Conservation (phyloP, 2,888 invertebrate species). For the Erebia epiphron region DNA sequence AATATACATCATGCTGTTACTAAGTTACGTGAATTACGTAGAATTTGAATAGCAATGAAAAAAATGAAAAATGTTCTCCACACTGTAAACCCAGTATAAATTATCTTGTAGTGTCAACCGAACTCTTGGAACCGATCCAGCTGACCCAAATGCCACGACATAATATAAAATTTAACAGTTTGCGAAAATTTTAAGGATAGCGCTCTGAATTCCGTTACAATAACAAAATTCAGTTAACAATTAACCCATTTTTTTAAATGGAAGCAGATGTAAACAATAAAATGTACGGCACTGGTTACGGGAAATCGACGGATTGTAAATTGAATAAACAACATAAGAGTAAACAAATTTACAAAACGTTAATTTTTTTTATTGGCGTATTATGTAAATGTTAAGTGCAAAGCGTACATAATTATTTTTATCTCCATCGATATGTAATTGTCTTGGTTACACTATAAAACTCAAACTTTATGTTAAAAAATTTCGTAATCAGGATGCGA, state of each 20-base stretch:
- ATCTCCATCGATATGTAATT: neutral
- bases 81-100: slow-evolving; percentile 54
- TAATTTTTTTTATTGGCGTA: neutral
- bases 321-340: slow-evolving; percentile 3
- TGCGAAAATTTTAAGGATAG: slow-evolving; percentile 51
- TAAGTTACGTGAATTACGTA: slow-evolving; percentile 5
- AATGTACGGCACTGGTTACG: neutral
- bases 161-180: slow-evolving; percentile 60
- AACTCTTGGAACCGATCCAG: slow-evolving; percentile 74
- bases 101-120: slow-evolving; percentile 47
- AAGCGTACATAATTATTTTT: neutral
- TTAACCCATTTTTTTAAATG: slow-evolving; percentile 39
- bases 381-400: neutral
- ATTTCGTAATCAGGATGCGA: neutral
- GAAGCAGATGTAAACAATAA: slow-evolving; percentile 34
- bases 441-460: too few relatives aligned
- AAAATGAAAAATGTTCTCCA: slow-evolving; percentile 18
- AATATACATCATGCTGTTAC: too few relatives aligned
- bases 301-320: slow-evolving; percentile 2
- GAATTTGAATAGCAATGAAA: slow-evolving; percentile 1
- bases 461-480: neutral
- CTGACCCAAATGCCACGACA: slow-evolving; percentile 69
- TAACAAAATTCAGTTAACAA: slow-evolving; percentile 40
- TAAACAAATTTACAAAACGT: neutral
- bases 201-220: slow-evolving; percentile 34